Evolutionary conservation across 2,888 invertebrate species (phyloP).

Genomic region (Noctua comes): DNA sequence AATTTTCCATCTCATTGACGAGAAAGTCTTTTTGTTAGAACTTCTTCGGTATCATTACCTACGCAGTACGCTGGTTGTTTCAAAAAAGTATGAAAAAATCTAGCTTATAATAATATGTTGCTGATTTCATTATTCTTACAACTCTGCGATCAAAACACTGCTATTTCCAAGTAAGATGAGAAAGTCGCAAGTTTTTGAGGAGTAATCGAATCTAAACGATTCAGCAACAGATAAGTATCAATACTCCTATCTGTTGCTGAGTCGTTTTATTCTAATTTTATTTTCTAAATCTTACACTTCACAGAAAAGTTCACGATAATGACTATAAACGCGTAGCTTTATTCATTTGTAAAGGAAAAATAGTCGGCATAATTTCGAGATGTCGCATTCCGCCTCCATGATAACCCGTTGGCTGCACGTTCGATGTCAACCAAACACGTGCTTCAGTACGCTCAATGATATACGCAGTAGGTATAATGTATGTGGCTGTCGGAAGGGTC

Average conservation of each 20-base stretch:
- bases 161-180: not conserved
- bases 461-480: conserved; percentile 61
- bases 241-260: not conserved
- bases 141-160: not conserved
- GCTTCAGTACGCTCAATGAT: conserved; percentile 59
- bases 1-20: conserved; percentile 10
- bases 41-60: conserved; percentile 16
- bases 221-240: not conserved
- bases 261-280: conserved; percentile 15
- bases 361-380: conserved; percentile 14
- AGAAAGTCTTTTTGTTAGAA: not conserved
- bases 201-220: conserved; percentile 1
- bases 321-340: conserved; percentile 11
- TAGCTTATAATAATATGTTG: not conserved
- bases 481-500: conserved; percentile 77
- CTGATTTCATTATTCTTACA: conserved; percentile 10
- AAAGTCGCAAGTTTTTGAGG: conserved; percentile 8
- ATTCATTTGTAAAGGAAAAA: conserved; percentile 34
- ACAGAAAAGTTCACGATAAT: not conserved
- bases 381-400: conserved; percentile 45
- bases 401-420: conserved; percentile 63
- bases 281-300: conserved; percentile 15
- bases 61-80: not conserved
- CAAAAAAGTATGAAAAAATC: not conserved
- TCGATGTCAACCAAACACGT: conserved; percentile 66